These are phyloP conservation scores for Sula dactylatra DNA, from an alignment of 2,113 vertebrate species.

Conservation along the genomic window DNA sequence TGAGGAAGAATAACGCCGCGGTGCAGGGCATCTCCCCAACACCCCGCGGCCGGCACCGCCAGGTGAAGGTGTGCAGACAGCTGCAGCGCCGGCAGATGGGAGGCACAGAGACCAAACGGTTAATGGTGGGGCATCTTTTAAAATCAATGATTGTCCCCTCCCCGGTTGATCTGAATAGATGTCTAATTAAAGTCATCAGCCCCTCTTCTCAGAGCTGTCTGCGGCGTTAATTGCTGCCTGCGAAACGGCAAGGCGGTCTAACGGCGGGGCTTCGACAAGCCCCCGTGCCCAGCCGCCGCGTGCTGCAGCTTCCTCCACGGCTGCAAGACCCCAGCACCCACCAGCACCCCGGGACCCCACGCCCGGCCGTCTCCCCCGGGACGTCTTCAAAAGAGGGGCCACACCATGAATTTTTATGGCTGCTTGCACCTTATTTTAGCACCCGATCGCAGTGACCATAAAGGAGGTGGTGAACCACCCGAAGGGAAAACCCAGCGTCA, in stretches of 20 bases:
- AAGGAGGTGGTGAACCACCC: not conserved
- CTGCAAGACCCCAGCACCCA: not conserved
- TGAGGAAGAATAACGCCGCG: rapidly evolving
- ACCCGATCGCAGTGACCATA: not conserved
- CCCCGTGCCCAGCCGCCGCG: not conserved
- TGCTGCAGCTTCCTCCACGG: not conserved
- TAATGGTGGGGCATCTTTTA: not conserved
- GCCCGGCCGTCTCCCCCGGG: rapidly evolving
- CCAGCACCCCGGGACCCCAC: not conserved
- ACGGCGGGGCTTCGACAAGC: not conserved
- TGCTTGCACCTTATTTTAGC: not conserved
- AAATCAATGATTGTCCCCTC: not conserved
- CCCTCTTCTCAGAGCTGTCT: not conserved
- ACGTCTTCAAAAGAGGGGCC: not conserved
- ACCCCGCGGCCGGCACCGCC: rapidly evolving
- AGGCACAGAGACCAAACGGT: not conserved
- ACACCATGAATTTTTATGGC: too few relatives aligned
- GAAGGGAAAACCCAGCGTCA: not conserved
- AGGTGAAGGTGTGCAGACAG: rapidly evolving
- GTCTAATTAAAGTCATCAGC: not conserved
- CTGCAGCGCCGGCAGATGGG: too few relatives aligned
- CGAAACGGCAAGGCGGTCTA: not conserved
- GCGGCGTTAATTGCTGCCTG: not conserved
- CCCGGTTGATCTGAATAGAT: not conserved
- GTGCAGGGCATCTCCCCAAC: not conserved